These are phyloP conservation scores for Amphipoea lucens DNA, from an alignment of 2,888 invertebrate genomes.

Conservation along the genomic window DNA sequence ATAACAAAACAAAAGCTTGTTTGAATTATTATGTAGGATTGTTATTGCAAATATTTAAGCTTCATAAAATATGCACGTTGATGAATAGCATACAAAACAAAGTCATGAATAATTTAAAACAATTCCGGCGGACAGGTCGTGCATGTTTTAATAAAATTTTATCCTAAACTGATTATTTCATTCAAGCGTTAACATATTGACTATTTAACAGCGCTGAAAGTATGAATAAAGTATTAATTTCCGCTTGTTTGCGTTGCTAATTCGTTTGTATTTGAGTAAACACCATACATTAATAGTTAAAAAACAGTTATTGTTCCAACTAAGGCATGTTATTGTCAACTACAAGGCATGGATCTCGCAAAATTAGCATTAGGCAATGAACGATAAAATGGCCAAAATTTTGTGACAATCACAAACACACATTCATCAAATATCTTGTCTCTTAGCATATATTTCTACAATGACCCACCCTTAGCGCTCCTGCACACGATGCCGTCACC, in stretches of 20 bases:
- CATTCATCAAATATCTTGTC: neutral
- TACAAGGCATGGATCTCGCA: neutral
- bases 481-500: too few relatives aligned
- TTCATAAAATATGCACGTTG: slow-evolving; percentile 46
- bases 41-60: slow-evolving; percentile 34
- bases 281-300: neutral
- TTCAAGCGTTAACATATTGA: slow-evolving; percentile 26
- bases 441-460: neutral
- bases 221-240: slow-evolving; percentile 24
- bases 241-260: slow-evolving; percentile 1
- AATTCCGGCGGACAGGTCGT: slow-evolving; percentile 42
- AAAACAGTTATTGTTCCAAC: neutral
- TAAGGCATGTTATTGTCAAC: neutral
- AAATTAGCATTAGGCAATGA: neutral
- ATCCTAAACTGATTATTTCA: slow-evolving; percentile 43
- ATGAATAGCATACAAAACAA: slow-evolving; percentile 55
- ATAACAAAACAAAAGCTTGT: slow-evolving; percentile 19
- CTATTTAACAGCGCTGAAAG: slow-evolving; percentile 15
- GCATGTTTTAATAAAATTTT: slow-evolving; percentile 54
- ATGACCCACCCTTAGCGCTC: too few relatives aligned
- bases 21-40: slow-evolving; percentile 22
- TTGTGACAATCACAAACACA: too few relatives aligned
- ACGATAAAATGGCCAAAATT: too few relatives aligned
- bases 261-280: slow-evolving; percentile 13
- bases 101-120: slow-evolving; percentile 58